phyloP scores from a whole-genome alignment of 2,113 vertebrate genomes.

The Anas platyrhynchos region DNA sequence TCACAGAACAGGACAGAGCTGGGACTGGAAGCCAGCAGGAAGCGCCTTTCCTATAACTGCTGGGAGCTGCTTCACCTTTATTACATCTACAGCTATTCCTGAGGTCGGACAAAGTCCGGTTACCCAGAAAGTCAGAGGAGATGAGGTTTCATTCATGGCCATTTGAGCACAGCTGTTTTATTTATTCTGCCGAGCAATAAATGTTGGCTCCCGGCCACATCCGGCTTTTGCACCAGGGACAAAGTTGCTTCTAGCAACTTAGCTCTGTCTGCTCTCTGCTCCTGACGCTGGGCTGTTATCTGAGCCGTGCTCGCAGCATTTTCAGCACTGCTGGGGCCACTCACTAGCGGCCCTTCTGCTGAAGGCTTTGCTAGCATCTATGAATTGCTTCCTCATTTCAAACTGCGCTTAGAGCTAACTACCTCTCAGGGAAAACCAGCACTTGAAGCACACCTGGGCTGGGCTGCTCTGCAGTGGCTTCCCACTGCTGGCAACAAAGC shows the following conservation, averaged over 20 bases:
- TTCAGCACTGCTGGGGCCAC: neutral
- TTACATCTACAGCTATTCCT: neutral
- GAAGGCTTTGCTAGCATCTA: neutral
- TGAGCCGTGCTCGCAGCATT: rapidly evolving
- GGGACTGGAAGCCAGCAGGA: neutral
- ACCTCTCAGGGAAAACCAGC: neutral
- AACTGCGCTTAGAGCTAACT: rapidly evolving
- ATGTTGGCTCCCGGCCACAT: neutral
- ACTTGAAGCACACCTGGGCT: neutral
- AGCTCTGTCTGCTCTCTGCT: neutral
- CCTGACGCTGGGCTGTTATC: neutral
- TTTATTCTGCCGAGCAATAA: constrained; percentile 24
- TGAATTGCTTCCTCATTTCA: rapidly evolving
- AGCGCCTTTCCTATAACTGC: neutral
- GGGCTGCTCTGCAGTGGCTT: rapidly evolving
- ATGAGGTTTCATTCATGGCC: neutral
- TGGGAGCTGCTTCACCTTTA: constrained; percentile 3
- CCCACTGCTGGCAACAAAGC: neutral
- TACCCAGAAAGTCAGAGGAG: neutral
- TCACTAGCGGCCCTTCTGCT: neutral
- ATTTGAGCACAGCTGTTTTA: constrained; percentile 15
- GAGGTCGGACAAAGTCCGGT: neutral
- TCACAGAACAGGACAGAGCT: neutral
- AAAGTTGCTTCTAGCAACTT: neutral
- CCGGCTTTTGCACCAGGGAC: neutral